phyloP scores from a whole-genome alignment of 2,888 invertebrate genomes.

The Mimas tiliae region DNA sequence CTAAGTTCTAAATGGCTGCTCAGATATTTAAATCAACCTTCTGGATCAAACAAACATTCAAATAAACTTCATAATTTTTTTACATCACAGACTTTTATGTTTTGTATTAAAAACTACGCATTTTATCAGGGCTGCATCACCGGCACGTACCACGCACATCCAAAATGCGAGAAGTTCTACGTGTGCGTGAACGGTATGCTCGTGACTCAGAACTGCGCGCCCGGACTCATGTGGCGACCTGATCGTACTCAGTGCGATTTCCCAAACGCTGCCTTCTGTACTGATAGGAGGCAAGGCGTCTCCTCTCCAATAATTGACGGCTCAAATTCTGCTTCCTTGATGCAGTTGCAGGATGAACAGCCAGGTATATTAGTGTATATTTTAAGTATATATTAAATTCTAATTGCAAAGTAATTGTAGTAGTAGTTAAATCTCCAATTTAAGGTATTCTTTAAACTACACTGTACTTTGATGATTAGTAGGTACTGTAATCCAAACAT shows the following conservation, averaged over 20 bases:
- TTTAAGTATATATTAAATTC: neutral
- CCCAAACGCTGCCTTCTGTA: constrained; percentile 87
- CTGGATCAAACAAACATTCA: too few species aligned
- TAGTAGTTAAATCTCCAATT: neutral
- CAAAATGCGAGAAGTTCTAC: constrained; percentile 89
- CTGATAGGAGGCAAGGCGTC: constrained; percentile 63
- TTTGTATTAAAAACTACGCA: neutral
- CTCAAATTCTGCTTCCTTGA: constrained; percentile 49
- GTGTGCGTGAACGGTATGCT: constrained; percentile 91
- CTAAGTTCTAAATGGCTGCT: too few species aligned
- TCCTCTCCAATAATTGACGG: constrained; percentile 54
- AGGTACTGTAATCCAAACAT: too few species aligned
- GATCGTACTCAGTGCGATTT: constrained; percentile 90
- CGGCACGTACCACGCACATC: constrained; percentile 90
- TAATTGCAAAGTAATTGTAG: neutral
- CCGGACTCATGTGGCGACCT: constrained; percentile 90
- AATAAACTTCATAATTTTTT: too few species aligned
- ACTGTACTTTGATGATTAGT: too few species aligned
- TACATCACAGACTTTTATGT: too few species aligned
- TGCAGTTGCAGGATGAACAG: constrained; percentile 50
- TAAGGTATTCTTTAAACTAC: neutral
- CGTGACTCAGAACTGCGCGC: constrained; percentile 89
- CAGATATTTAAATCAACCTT: too few species aligned
- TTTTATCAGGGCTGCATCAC: constrained; percentile 83
- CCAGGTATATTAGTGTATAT: constrained; percentile 35